A percentile compares a stretch with the other conserved stretches of the same genome.
phyloP scores from a whole-genome alignment of 2,888 invertebrate species.

The Bembecia ichneumoniformis region DNA sequence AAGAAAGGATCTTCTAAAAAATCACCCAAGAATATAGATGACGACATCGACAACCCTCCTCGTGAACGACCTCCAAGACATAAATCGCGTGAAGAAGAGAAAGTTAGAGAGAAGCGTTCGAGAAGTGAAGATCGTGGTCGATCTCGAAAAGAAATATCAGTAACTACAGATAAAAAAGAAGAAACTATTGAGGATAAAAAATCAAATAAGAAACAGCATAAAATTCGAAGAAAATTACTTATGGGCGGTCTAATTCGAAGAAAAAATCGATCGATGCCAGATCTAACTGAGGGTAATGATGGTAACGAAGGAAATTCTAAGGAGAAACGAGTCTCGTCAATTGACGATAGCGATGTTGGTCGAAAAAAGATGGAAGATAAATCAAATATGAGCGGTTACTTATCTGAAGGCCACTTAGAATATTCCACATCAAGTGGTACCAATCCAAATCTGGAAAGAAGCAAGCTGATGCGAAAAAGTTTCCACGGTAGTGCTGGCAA shows the following conservation, averaged over 20 bases:
- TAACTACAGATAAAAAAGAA: constrained; percentile 77
- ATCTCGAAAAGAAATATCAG: constrained; percentile 78
- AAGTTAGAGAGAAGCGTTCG: constrained; percentile 82
- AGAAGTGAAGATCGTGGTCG: constrained; percentile 90
- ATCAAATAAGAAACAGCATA: constrained; percentile 89
- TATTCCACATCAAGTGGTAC: constrained; percentile 76
- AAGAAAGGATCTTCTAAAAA: constrained; percentile 82
- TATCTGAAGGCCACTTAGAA: constrained; percentile 90
- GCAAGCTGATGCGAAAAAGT: constrained; percentile 90
- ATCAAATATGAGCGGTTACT: constrained; percentile 80
- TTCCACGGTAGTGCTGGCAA: constrained; percentile 89
- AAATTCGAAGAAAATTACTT: constrained; percentile 86
- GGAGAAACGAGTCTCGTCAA: constrained; percentile 65
- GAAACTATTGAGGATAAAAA: constrained; percentile 79
- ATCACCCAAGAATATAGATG: constrained; percentile 78
- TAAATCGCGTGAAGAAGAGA: constrained; percentile 79
- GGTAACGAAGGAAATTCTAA: constrained; percentile 52
- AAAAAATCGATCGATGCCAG: constrained; percentile 93
- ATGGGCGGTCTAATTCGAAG: constrained; percentile 92
- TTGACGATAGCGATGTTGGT: constrained; percentile 85
- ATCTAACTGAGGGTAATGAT: constrained; percentile 85
- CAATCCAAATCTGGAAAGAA: constrained; percentile 88
- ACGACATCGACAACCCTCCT: constrained; percentile 80
- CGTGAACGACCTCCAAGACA: constrained; percentile 81
- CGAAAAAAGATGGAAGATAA: constrained; percentile 74